These are phyloP conservation scores for Eutrigla gurnardus DNA, from an alignment of 2,797 vertebrate species.

Conservation along the genomic window DNA sequence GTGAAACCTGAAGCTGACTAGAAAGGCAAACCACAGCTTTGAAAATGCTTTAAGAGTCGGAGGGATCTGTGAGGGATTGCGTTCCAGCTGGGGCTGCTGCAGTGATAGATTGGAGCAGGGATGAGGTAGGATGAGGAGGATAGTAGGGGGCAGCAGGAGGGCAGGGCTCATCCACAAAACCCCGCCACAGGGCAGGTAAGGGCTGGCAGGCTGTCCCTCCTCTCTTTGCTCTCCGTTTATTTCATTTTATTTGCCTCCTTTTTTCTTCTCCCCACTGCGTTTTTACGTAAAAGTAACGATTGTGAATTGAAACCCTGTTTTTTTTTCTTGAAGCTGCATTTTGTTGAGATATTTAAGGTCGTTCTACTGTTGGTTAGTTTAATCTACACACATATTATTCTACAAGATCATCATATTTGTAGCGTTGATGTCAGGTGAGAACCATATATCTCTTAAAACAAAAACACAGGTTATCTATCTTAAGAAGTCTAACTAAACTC, in stretches of 20 bases:
- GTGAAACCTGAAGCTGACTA: not conserved
- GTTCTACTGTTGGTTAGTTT: not conserved
- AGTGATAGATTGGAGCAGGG: slow-evolving; percentile 16
- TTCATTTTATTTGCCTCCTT: not conserved
- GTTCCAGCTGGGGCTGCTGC: not conserved
- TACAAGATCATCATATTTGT: too few species aligned
- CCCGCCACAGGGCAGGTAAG: not conserved
- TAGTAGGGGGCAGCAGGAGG: not conserved
- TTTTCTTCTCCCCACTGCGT: not conserved
- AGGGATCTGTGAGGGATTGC: not conserved
- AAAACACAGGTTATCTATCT: too few species aligned
- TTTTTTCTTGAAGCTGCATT: too few species aligned
- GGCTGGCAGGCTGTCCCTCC: not conserved
- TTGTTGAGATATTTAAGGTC: not conserved
- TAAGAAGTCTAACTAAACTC: too few species aligned
- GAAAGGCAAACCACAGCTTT: not conserved
- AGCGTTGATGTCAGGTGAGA: too few species aligned
- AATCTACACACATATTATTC: too few species aligned
- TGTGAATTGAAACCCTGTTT: too few species aligned
- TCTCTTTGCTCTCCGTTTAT: not conserved
- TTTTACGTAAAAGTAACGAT: too few species aligned
- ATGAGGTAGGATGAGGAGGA: slow-evolving; percentile 48
- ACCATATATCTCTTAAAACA: too few species aligned
- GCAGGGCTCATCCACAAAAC: not conserved
- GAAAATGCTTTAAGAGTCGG: not conserved